Conservation (phyloP, 2,888 invertebrate species). For the Agrenia bidenticulata region DNA sequence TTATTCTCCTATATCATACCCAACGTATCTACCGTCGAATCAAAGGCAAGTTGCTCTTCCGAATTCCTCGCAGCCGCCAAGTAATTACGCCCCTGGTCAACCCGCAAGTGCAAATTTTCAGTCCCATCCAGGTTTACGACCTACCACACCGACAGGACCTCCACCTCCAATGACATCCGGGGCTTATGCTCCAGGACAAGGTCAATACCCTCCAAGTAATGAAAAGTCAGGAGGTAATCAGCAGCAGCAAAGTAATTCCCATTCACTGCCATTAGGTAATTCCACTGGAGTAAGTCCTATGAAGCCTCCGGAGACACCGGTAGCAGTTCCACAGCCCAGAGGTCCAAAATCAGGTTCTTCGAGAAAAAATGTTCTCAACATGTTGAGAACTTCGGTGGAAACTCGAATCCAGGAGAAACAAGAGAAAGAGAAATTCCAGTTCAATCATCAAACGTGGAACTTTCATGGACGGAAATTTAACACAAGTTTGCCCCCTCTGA, state of each 20-base stretch:
- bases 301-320: constrained; percentile 42
- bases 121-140: constrained; percentile 31
- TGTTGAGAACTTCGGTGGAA: constrained; percentile 48
- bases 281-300: constrained; percentile 19
- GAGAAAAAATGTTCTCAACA: constrained; percentile 47
- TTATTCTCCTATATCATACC: constrained; percentile 23
- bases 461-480: constrained; percentile 52
- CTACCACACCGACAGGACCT: constrained; percentile 33
- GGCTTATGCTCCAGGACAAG: constrained; percentile 5
- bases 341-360: constrained; percentile 35
- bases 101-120: constrained; percentile 24
- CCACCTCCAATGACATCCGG: constrained; percentile 28
- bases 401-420: constrained; percentile 49
- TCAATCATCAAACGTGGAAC: constrained; percentile 53
- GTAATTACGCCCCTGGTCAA: background rate
- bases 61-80: constrained; percentile 17
- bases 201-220: constrained; percentile 10
- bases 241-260: background rate
- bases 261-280: constrained; percentile 10
- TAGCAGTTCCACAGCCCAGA: constrained; percentile 18
- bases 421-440: constrained; percentile 52
- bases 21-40: constrained; percentile 36
- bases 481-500: constrained; percentile 43
- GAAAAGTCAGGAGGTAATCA: constrained; percentile 13
- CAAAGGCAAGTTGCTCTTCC: constrained; percentile 17